Evolutionary conservation across 1,140 invertebrate genomes (phyloP).

Genomic region (Drosophila rhopaloa): DNA sequence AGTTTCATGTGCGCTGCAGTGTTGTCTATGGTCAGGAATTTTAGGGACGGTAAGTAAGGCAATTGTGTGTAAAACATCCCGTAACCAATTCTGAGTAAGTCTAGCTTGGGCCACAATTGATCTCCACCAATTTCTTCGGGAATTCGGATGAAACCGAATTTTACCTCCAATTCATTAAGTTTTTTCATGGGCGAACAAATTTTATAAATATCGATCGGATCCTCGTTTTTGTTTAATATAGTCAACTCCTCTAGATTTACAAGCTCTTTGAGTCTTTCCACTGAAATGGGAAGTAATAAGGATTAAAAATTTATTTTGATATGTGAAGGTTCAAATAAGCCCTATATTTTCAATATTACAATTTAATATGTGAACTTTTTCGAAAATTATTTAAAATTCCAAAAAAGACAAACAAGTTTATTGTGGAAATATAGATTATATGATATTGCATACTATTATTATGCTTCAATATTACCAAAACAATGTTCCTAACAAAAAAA

Average conservation of each 20-base stretch:
- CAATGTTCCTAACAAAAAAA: too few relatives aligned
- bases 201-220: conserved; percentile 5
- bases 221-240: neutral
- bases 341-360: too few relatives aligned
- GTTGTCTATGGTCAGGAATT: neutral
- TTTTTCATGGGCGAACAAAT: conserved; percentile 4
- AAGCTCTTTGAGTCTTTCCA: neutral
- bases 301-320: neutral
- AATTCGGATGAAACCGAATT: neutral
- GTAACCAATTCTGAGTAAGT: neutral
- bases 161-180: neutral
- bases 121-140: neutral
- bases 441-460: too few relatives aligned
- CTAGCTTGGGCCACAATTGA: conserved; percentile 9
- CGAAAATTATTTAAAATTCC: too few relatives aligned
- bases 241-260: neutral
- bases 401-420: too few relatives aligned
- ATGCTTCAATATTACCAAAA: too few relatives aligned
- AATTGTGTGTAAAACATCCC: conserved; percentile 1
- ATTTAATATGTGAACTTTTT: too few relatives aligned
- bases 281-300: conserved; percentile 1
- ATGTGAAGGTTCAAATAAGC: neutral
- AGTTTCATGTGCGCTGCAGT: neutral
- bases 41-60: conserved; percentile 5
- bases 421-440: too few relatives aligned